These are phyloP conservation scores for Drosophila neonasuta DNA, from an alignment of 2,888 invertebrate species.

Conservation along the genomic window DNA sequence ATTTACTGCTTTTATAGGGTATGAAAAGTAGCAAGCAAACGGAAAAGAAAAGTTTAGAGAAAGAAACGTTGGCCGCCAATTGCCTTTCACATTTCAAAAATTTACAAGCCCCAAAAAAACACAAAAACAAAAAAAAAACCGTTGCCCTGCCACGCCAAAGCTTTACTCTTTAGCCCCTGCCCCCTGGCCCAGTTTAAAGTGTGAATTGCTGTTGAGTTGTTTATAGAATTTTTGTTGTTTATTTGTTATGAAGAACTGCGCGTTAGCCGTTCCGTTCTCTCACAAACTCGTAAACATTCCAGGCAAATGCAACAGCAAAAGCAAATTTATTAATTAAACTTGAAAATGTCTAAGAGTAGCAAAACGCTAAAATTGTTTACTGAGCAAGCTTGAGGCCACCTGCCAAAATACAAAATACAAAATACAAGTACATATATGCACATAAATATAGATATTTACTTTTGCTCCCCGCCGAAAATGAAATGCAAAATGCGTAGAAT, in stretches of 20 bases:
- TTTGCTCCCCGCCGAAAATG: slow-evolving; percentile 8
- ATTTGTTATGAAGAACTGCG: slow-evolving; percentile 53
- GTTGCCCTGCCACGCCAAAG: slow-evolving; percentile 31
- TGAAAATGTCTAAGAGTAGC: slow-evolving; percentile 45
- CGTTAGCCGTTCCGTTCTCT: slow-evolving; percentile 32
- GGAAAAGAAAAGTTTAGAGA: slow-evolving; percentile 36
- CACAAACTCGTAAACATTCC: slow-evolving; percentile 47
- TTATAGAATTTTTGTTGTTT: slow-evolving; percentile 41
- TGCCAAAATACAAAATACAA: slow-evolving; percentile 55
- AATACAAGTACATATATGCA: slow-evolving; percentile 12
- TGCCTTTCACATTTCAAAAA: slow-evolving; percentile 58
- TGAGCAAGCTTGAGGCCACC: slow-evolving; percentile 51
- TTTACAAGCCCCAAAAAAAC: slow-evolving; percentile 13
- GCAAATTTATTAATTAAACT: slow-evolving; percentile 63
- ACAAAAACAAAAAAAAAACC: background rate
- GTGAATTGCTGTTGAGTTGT: slow-evolving; percentile 47
- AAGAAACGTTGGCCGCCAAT: slow-evolving; percentile 30
- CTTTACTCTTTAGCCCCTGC: background rate
- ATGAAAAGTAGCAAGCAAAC: background rate
- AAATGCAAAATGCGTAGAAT: slow-evolving; percentile 25
- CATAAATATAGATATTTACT: background rate
- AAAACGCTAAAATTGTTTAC: slow-evolving; percentile 55
- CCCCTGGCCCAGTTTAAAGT: slow-evolving; percentile 30
- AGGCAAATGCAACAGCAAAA: slow-evolving; percentile 7
- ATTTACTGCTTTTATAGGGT: slow-evolving; percentile 3